phyloP scores from a whole-genome alignment of 1,140 invertebrate species.

The Pseudachorutes palmiensis region DNA sequence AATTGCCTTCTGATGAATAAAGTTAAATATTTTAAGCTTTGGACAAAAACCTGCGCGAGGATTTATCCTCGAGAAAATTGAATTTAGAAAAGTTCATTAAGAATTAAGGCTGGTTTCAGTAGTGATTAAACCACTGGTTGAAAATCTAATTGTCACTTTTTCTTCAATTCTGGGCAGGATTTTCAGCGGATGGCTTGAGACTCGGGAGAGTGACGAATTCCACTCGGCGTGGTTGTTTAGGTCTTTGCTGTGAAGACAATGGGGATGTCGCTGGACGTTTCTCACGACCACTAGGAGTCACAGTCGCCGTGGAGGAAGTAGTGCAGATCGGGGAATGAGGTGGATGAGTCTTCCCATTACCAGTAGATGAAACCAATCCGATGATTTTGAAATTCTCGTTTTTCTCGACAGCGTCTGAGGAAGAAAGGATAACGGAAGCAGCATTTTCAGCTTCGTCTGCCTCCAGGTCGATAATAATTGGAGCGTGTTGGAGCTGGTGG shows the following conservation, averaged over 20 bases:
- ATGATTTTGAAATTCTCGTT: not conserved
- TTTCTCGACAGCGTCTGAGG: not conserved
- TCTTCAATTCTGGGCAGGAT: too few species aligned
- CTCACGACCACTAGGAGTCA: slow-evolving; percentile 3
- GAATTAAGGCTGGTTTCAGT: too few species aligned
- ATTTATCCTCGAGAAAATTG: too few species aligned
- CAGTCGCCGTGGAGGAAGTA: not conserved
- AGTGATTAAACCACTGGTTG: too few species aligned
- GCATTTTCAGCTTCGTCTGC: slow-evolving; percentile 4
- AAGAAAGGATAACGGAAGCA: not conserved
- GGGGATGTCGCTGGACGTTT: slow-evolving; percentile 7
- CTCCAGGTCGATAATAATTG: slow-evolving; percentile 18
- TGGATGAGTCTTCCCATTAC: not conserved
- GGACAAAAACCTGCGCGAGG: too few species aligned
- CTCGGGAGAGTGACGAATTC: slow-evolving; percentile 18
- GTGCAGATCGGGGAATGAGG: not conserved
- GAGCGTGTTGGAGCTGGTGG: slow-evolving; percentile 12
- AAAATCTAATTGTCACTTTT: too few species aligned
- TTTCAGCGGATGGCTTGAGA: too few species aligned
- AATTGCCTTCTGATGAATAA: too few species aligned
- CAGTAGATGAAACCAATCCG: not conserved
- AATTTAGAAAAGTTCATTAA: too few species aligned
- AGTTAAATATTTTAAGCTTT: too few species aligned
- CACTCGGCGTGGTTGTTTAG: slow-evolving; percentile 23
- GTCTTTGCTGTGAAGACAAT: not conserved